A percentile compares a stretch with the other conserved stretches of the same genome.
These are phyloP conservation scores for Brienomyrus brachyistius DNA, from an alignment of 2,113 vertebrate species.

Conservation along the genomic window DNA sequence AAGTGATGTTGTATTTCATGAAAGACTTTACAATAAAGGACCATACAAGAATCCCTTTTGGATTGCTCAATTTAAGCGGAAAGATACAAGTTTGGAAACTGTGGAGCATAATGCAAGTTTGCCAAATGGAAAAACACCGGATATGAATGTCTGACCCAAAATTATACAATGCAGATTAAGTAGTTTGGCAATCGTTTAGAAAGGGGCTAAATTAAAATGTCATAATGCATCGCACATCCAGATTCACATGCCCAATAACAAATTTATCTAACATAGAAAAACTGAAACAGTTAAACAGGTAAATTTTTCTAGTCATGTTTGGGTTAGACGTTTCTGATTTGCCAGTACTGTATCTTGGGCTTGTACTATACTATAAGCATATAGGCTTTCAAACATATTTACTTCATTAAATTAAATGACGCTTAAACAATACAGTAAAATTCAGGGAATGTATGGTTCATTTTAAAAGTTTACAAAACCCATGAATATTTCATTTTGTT, in stretches of 20 bases:
- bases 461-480: background rate
- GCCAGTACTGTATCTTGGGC: background rate
- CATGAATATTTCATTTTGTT: background rate
- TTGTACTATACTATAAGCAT: background rate
- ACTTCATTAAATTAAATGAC: background rate
- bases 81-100: background rate
- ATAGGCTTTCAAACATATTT: background rate
- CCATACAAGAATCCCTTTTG: background rate
- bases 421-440: background rate
- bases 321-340: background rate
- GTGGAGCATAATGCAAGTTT: background rate
- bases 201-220: background rate
- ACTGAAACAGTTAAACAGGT: no score
- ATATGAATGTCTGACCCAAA: background rate
- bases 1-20: background rate
- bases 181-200: background rate
- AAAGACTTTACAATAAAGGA: background rate
- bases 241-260: background rate
- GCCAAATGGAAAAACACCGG: background rate
- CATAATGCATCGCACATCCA: background rate
- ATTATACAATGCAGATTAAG: background rate
- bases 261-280: background rate
- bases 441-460: no score
- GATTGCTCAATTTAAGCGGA: background rate
- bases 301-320: background rate